Percentiles rank a stretch among this genome's conserved stretches.
These are phyloP conservation scores for Lacanobia oleracea DNA, from an alignment of 2,888 invertebrate genomes.

Conservation along the genomic window DNA sequence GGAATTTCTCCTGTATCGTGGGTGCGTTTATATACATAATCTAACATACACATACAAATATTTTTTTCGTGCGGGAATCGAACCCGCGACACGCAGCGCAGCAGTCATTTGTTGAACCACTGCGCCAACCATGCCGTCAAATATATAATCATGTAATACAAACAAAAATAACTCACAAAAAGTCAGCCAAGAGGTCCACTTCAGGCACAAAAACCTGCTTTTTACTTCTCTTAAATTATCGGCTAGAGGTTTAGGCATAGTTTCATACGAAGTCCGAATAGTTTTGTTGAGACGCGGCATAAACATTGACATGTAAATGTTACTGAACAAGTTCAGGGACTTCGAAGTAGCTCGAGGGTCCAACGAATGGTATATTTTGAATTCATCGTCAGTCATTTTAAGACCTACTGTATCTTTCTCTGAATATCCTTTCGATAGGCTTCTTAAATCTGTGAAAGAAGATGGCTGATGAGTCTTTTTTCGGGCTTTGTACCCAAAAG, in stretches of 20 bases:
- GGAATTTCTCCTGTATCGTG: too few relatives aligned
- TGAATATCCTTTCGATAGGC: not conserved
- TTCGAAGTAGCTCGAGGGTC: slow-evolving; percentile 13
- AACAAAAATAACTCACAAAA: slow-evolving; percentile 50
- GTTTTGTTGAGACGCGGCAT: slow-evolving; percentile 12
- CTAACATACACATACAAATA: too few relatives aligned
- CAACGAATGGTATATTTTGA: slow-evolving; percentile 28
- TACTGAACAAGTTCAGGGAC: slow-evolving; percentile 50
- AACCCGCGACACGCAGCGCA: too few relatives aligned
- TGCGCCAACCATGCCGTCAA: too few relatives aligned
- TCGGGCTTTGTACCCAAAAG: too few relatives aligned
- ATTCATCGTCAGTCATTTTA: slow-evolving; percentile 12
- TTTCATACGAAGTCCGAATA: slow-evolving; percentile 29
- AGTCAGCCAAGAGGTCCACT: slow-evolving; percentile 49
- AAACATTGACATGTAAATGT: slow-evolving; percentile 42
- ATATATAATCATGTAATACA: too few relatives aligned
- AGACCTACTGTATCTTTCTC: slow-evolving; percentile 27
- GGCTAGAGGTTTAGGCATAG: not conserved
- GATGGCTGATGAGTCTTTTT: too few relatives aligned
- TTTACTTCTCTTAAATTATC: slow-evolving; percentile 15
- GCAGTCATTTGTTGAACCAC: too few relatives aligned
- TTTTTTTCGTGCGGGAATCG: too few relatives aligned
- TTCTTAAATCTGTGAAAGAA: slow-evolving; percentile 17
- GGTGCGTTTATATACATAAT: too few relatives aligned
- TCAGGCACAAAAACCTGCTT: slow-evolving; percentile 39